Evolutionary conservation across 1,140 invertebrate genomes (phyloP).

Genomic region (Megalonaias nervosa): DNA sequence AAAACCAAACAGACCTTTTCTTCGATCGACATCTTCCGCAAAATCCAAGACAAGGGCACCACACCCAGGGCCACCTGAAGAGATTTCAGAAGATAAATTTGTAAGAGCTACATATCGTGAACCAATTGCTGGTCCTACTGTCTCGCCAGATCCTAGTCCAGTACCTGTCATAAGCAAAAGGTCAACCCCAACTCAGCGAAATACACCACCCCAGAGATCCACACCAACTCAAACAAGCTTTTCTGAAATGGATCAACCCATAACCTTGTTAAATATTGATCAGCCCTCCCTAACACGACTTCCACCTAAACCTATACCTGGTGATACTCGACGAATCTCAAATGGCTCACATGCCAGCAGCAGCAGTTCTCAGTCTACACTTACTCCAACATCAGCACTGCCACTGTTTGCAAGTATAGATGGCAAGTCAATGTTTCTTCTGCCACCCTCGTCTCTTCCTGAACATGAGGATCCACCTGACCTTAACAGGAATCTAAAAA

Average conservation of each 20-base stretch:
- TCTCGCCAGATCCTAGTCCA: conserved; percentile 46
- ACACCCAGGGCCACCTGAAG: not conserved
- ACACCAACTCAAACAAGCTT: conserved; percentile 5
- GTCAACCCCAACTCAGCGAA: conserved; percentile 6
- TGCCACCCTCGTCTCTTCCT: conserved; percentile 31
- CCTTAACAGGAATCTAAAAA: conserved; percentile 18
- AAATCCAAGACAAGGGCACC: conserved; percentile 26
- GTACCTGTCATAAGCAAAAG: conserved; percentile 25
- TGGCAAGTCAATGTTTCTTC: conserved; percentile 63
- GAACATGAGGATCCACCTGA: conserved; percentile 17
- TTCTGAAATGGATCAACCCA: too few relatives aligned
- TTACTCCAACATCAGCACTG: conserved; percentile 54
- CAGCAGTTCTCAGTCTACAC: conserved; percentile 56
- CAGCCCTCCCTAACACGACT: conserved; percentile 22
- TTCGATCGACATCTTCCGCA: conserved; percentile 9
- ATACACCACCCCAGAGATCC: not conserved
- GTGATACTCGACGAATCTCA: conserved; percentile 43
- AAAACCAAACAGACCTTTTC: conserved; percentile 41
- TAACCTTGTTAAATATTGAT: too few relatives aligned
- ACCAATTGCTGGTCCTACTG: conserved; percentile 47
- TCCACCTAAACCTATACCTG: conserved; percentile 35
- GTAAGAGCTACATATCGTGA: conserved; percentile 61
- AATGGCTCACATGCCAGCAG: conserved; percentile 53
- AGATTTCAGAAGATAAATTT: conserved; percentile 52
- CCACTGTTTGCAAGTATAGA: conserved; percentile 62